Conservation (phyloP, 2,888 invertebrate genomes). For the Oscheius onirici region DNA sequence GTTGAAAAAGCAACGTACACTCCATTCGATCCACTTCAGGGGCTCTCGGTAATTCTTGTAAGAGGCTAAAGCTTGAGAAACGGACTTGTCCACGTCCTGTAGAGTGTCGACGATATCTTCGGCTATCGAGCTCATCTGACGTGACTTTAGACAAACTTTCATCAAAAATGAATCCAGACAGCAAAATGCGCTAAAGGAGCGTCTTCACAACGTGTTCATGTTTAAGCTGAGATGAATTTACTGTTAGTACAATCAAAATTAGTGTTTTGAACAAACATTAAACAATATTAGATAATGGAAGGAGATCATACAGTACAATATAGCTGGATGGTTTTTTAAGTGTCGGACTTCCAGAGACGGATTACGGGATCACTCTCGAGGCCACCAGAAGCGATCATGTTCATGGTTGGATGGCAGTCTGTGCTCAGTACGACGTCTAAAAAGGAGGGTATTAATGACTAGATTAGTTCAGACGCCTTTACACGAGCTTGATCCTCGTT, state of each 20-base stretch:
- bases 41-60: background rate
- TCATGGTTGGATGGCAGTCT: slow-evolving; percentile 98
- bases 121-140: too few species aligned
- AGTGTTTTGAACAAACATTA: background rate
- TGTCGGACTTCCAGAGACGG: slow-evolving; percentile 95
- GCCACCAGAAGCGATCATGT: slow-evolving; percentile 98
- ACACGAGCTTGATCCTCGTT: too few species aligned
- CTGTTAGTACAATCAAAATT: too few species aligned
- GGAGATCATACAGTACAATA: background rate
- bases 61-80: slow-evolving; percentile 6
- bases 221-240: too few species aligned
- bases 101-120: background rate
- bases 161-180: too few species aligned
- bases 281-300: background rate
- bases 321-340: slow-evolving; percentile 46
- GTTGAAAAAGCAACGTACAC: background rate
- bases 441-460: too few species aligned
- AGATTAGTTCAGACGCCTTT: too few species aligned
- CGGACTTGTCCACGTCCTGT: background rate
- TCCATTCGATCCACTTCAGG: slow-evolving; percentile 32
- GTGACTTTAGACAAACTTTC: too few species aligned
- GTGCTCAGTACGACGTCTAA: slow-evolving; percentile 91
- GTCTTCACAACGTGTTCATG: too few species aligned
- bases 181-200: too few species aligned
- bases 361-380: slow-evolving; percentile 98